Conservation (phyloP, 2,888 invertebrate genomes). For the Steromphala cineraria region DNA sequence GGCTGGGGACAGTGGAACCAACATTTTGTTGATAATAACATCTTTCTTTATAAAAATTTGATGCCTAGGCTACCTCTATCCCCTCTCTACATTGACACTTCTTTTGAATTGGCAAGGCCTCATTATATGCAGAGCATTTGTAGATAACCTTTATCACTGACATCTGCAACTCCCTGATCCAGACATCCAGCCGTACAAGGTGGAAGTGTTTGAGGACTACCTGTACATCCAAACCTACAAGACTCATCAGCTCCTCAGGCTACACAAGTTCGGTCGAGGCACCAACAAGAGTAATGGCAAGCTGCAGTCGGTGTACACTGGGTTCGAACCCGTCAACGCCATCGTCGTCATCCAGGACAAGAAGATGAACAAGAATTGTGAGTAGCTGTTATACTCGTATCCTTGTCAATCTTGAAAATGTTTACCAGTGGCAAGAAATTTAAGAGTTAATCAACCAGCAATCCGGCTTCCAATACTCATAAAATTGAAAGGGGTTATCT, state of each 20-base stretch:
- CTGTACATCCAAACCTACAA: conserved; percentile 82
- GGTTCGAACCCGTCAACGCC: conserved; percentile 73
- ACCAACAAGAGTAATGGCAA: background rate
- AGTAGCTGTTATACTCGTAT: background rate
- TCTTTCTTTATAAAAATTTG: no score
- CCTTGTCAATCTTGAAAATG: no score
- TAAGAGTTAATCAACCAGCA: no score
- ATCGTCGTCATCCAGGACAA: conserved; percentile 83
- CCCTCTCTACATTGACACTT: no score
- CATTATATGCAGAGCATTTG: background rate
- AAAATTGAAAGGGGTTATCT: no score
- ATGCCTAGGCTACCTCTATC: no score
- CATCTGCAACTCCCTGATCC: no score
- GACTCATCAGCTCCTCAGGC: conserved; percentile 80
- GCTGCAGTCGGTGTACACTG: conserved; percentile 25
- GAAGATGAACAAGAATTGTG: conserved; percentile 77
- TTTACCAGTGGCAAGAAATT: no score
- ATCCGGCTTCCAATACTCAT: no score
- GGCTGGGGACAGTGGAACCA: no score
- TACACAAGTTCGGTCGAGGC: conserved; percentile 81
- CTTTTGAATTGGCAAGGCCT: no score
- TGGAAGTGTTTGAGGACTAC: conserved; percentile 85
- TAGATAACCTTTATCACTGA: background rate
- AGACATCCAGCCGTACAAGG: conserved; percentile 80
- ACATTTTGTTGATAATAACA: no score